These are phyloP conservation scores for Molossus alvarezi DNA, from an alignment of 2,797 vertebrate genomes.

Conservation along the genomic window DNA sequence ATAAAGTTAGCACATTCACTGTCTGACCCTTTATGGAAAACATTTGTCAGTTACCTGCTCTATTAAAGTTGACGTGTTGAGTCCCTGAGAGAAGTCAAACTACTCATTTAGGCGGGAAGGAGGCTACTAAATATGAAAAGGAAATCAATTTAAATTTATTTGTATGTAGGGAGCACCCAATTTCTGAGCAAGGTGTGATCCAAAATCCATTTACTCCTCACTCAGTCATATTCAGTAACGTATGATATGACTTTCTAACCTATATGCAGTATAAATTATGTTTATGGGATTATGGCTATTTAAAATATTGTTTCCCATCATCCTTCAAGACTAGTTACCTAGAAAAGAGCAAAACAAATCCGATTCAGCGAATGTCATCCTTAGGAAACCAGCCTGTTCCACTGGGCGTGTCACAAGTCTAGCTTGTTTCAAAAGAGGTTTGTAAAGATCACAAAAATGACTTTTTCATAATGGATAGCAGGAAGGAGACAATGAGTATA, in stretches of 20 bases:
- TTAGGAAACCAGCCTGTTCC: background rate
- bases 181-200: slow-evolving; percentile 15
- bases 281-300: slow-evolving; percentile 3
- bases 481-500: background rate
- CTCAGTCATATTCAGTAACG: background rate
- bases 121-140: background rate
- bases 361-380: background rate
- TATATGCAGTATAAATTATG: background rate
- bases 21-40: background rate
- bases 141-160: background rate
- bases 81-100: background rate
- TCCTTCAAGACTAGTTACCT: slow-evolving; percentile 36
- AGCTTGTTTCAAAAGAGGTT: background rate
- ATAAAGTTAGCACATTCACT: background rate
- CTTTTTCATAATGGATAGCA: background rate
- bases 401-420: background rate
- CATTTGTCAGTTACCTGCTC: background rate
- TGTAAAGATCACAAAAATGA: background rate
- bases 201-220: slow-evolving; percentile 3
- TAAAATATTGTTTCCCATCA: background rate
- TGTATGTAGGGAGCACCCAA: background rate
- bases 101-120: background rate
- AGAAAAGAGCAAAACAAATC: background rate
- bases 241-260: background rate
- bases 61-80: background rate